Evolutionary conservation across 2,113 vertebrate genomes (phyloP).

Genomic region (Eurypyga helias): DNA sequence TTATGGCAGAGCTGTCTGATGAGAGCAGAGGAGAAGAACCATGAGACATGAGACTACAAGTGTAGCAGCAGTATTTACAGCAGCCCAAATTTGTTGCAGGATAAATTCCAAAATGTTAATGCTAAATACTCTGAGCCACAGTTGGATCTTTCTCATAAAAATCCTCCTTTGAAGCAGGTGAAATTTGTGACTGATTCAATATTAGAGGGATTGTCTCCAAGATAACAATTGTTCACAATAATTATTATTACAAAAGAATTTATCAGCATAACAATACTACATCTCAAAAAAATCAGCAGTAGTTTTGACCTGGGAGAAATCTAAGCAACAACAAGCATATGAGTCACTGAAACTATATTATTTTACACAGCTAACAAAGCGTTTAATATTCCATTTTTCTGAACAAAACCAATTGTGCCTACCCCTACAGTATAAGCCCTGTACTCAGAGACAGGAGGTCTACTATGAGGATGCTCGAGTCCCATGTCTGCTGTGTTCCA

Average conservation of each 20-base stretch:
- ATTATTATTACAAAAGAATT: neutral
- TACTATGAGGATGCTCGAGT: neutral
- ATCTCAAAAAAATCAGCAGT: neutral
- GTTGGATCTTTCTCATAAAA: neutral
- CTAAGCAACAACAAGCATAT: neutral
- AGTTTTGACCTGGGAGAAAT: neutral
- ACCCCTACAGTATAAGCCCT: neutral
- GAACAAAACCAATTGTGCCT: neutral
- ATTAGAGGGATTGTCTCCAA: neutral
- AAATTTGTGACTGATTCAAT: neutral
- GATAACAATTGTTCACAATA: neutral
- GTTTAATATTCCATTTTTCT: neutral
- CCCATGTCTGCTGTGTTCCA: neutral
- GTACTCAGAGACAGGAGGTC: neutral
- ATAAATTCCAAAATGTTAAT: neutral
- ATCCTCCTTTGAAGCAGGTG: neutral
- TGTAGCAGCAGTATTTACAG: neutral
- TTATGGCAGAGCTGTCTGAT: neutral
- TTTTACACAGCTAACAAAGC: neutral
- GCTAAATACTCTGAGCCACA: neutral
- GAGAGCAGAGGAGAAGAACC: neutral
- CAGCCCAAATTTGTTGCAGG: neutral
- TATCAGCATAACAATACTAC: neutral
- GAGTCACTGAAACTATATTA: neutral
- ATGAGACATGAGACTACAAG: neutral